Conservation (phyloP, 2,797 vertebrate genomes). For the Threskiornis aethiopicus region DNA sequence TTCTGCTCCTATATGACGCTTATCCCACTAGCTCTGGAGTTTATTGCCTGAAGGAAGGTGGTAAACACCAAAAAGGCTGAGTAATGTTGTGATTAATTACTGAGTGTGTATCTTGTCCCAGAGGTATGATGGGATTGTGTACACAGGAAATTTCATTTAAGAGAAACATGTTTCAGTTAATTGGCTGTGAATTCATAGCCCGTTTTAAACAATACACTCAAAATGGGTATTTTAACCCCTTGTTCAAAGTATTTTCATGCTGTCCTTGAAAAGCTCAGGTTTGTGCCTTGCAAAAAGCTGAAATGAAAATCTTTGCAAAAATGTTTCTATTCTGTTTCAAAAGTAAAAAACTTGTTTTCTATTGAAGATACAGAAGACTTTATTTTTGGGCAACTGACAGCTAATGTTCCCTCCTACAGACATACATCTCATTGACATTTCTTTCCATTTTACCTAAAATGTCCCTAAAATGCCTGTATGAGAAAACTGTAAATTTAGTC, state of each 20-base stretch:
- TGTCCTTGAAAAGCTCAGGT: background rate
- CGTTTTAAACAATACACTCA: background rate
- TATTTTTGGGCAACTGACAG: background rate
- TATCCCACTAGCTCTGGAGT: background rate
- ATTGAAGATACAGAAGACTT: background rate
- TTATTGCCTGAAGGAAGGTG: constrained; percentile 16
- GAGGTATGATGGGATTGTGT: constrained; percentile 19
- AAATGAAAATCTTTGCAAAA: background rate
- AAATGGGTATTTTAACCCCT: background rate
- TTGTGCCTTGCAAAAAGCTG: background rate
- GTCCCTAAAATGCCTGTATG: background rate
- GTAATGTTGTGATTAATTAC: constrained; percentile 52
- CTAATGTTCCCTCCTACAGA: background rate
- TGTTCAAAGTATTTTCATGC: background rate
- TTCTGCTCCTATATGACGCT: background rate
- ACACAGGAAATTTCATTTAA: constrained; percentile 34
- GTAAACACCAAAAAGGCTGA: constrained; percentile 33
- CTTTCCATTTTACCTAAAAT: background rate
- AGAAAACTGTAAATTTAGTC: background rate
- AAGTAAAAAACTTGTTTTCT: background rate
- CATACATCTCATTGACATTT: background rate
- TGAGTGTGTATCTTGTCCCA: background rate
- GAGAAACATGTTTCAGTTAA: background rate
- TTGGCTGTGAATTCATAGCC: background rate
- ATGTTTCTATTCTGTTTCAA: background rate